These are phyloP conservation scores for Herpetotheres cachinnans DNA, from an alignment of 2,113 vertebrate species.

Conservation along the genomic window DNA sequence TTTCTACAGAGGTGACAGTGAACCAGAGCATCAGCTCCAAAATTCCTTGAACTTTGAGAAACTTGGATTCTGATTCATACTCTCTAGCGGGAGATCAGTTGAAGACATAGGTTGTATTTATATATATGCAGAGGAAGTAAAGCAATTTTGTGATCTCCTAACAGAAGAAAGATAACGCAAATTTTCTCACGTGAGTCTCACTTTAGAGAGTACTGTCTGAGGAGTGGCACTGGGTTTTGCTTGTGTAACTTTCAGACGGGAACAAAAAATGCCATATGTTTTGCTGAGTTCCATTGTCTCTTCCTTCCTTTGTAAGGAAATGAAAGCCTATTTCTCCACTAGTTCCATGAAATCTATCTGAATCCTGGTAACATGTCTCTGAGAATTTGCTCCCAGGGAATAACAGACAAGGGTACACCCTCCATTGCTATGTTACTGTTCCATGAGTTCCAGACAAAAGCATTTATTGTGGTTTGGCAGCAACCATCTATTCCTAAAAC, in stretches of 20 bases:
- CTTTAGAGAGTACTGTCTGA: not conserved
- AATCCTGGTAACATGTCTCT: slow-evolving; percentile 29
- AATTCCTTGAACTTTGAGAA: not conserved
- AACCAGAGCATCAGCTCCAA: not conserved
- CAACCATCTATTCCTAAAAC: slow-evolving; percentile 16
- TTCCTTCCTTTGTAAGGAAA: slow-evolving; percentile 22
- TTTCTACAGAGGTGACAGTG: not conserved
- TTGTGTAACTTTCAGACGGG: not conserved
- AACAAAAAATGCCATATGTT: not conserved
- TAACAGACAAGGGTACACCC: slow-evolving; percentile 47
- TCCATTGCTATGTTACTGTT: slow-evolving; percentile 58
- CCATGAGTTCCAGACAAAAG: slow-evolving; percentile 57
- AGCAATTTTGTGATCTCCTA: not conserved
- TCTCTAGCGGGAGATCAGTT: not conserved
- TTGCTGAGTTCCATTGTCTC: slow-evolving; percentile 33
- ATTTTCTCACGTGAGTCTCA: not conserved
- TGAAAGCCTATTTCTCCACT: slow-evolving; percentile 22
- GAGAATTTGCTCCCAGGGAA: slow-evolving; percentile 49
- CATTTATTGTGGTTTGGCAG: slow-evolving; percentile 64
- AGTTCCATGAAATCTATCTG: slow-evolving; percentile 30
- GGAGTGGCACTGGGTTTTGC: not conserved
- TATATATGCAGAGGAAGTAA: not conserved
- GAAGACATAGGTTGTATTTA: not conserved
- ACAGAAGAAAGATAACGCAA: not conserved
- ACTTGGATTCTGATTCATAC: not conserved